A percentile compares a stretch with the other conserved stretches of the same genome.
phyloP scores from a whole-genome alignment of 2,888 invertebrate species.

The Leuctra nigra region DNA sequence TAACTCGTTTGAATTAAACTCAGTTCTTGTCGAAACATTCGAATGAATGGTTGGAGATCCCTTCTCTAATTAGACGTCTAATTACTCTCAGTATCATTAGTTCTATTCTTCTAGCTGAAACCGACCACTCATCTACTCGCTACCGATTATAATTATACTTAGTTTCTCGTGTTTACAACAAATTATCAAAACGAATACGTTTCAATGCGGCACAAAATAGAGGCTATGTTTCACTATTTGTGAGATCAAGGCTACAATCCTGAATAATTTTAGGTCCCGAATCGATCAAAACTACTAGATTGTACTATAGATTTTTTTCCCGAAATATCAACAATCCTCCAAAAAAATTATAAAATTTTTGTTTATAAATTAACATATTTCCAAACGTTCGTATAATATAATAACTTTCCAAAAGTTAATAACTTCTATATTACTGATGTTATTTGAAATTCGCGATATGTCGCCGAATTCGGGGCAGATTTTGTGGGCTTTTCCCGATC shows the following conservation, averaged over 20 bases:
- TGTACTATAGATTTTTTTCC: too few relatives aligned
- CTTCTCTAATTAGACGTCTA: slow-evolving; percentile 7
- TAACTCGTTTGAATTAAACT: slow-evolving; percentile 15
- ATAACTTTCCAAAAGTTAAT: neutral
- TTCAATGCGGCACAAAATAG: neutral
- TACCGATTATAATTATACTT: too few relatives aligned
- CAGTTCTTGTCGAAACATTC: slow-evolving; percentile 10
- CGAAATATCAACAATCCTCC: too few relatives aligned
- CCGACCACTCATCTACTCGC: neutral
- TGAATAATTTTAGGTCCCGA: neutral
- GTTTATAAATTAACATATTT: slow-evolving; percentile 12
- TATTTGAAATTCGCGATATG: neutral
- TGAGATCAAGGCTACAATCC: neutral
- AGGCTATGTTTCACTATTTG: neutral
- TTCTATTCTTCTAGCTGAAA: neutral
- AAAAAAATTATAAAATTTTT: slow-evolving; percentile 13
- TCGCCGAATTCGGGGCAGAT: neutral
- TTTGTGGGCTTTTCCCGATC: neutral
- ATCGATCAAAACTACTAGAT: neutral
- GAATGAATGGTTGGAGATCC: slow-evolving; percentile 14
- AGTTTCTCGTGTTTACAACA: too few relatives aligned
- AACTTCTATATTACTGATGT: slow-evolving; percentile 2
- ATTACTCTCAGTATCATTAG: neutral
- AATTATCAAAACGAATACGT: neutral
- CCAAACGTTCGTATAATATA: slow-evolving; percentile 3